Percentiles rank a stretch among this genome's conserved stretches.
Conservation (phyloP, 2,888 invertebrate species). For the Melanchra persicariae region DNA sequence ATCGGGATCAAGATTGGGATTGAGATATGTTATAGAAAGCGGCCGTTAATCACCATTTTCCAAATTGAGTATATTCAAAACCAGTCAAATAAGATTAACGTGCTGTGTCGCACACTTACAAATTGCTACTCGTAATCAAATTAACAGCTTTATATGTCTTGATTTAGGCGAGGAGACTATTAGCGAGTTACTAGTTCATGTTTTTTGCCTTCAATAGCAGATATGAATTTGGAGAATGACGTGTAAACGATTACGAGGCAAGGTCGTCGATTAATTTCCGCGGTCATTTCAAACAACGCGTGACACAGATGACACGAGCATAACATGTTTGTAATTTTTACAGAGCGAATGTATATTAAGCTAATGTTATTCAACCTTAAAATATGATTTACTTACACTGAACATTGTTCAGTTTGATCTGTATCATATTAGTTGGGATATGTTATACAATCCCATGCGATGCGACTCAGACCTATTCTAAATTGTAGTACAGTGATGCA, state of each 20-base stretch:
- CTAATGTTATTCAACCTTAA: conserved; percentile 16
- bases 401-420: conserved; percentile 18
- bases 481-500: conserved; percentile 8
- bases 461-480: background rate
- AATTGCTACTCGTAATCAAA: conserved; percentile 20
- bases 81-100: background rate
- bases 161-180: conserved; percentile 27
- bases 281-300: conserved; percentile 62
- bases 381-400: conserved; percentile 28
- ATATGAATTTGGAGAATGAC: conserved; percentile 62
- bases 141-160: conserved; percentile 27
- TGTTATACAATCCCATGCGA: background rate
- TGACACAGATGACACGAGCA: conserved; percentile 60
- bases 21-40: no score
- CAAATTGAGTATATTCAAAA: conserved; percentile 1
- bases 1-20: no score
- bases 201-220: conserved; percentile 50
- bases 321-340: conserved; percentile 43
- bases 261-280: conserved; percentile 69
- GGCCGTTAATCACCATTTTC: background rate
- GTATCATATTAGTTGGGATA: background rate
- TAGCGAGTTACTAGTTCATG: conserved; percentile 27
- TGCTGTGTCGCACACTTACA: conserved; percentile 9
- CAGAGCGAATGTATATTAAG: conserved; percentile 17
- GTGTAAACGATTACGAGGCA: conserved; percentile 64